phyloP scores from a whole-genome alignment of 2,113 vertebrate species.

The Brienomyrus longianalis region DNA sequence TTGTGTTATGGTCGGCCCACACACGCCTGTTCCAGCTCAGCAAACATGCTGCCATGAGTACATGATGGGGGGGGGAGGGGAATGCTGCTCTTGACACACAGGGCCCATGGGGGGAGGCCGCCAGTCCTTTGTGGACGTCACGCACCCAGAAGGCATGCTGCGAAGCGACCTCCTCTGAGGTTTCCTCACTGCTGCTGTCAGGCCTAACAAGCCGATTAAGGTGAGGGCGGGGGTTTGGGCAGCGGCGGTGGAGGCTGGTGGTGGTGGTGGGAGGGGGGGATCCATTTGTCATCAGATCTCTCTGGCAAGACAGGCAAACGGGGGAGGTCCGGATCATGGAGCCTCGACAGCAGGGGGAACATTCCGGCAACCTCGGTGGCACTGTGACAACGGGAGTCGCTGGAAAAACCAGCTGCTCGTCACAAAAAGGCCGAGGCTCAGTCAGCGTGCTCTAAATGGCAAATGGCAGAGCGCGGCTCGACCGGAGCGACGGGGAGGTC shows the following conservation, averaged over 20 bases:
- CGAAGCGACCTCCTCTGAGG: not conserved
- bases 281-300: not conserved
- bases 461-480: not conserved
- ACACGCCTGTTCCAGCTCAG: not conserved
- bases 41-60: not conserved
- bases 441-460: not conserved
- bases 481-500: not conserved
- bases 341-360: not conserved
- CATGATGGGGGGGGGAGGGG: not conserved
- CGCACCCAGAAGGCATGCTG: not conserved
- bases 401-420: not conserved
- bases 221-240: not conserved
- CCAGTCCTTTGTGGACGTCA: not conserved
- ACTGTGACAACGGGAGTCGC: not conserved
- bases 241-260: not conserved
- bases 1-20: slow-evolving; percentile 14
- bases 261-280: not conserved
- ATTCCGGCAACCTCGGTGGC: not conserved
- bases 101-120: not conserved
- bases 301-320: not conserved
- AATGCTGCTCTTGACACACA: not conserved
- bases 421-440: not conserved
- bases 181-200: not conserved
- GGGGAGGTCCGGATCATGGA: not conserved
- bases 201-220: not conserved